Conservation (phyloP, 1,140 invertebrate species). For the Procambarus virginalis region DNA sequence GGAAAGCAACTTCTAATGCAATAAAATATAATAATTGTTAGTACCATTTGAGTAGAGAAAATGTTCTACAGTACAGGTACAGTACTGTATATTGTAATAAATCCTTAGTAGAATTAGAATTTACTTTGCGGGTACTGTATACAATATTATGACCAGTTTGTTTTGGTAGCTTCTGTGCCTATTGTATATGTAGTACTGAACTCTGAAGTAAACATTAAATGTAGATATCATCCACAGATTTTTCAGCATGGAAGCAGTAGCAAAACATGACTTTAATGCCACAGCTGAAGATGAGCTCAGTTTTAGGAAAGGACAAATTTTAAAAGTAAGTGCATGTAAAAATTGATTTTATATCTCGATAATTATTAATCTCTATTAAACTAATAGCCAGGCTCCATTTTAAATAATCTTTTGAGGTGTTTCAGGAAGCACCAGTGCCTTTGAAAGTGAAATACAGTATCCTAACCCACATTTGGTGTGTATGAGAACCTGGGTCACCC, state of each 20-base stretch:
- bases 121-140: too few species aligned
- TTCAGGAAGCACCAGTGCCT: neutral
- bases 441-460: neutral
- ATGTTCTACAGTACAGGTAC: too few species aligned
- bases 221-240: neutral
- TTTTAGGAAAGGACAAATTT: conserved; percentile 93
- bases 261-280: conserved; percentile 98
- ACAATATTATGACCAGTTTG: too few species aligned
- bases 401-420: neutral
- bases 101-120: too few species aligned
- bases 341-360: too few species aligned
- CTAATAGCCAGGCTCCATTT: conserved; percentile 68
- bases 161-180: too few species aligned
- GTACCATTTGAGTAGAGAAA: too few species aligned
- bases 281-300: conserved; percentile 98
- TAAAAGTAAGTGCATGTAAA: conserved; percentile 84
- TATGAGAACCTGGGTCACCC: too few species aligned
- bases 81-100: too few species aligned
- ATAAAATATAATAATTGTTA: too few species aligned
- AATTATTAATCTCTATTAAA: neutral
- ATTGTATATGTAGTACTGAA: neutral
- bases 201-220: neutral
- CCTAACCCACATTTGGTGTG: neutral
- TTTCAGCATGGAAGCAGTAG: conserved; percentile 93
- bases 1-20: too few species aligned